A percentile compares a stretch with the other conserved stretches of the same genome.
Conservation (phyloP, 2,888 invertebrate species). For the Diaprepes abbreviatus region DNA sequence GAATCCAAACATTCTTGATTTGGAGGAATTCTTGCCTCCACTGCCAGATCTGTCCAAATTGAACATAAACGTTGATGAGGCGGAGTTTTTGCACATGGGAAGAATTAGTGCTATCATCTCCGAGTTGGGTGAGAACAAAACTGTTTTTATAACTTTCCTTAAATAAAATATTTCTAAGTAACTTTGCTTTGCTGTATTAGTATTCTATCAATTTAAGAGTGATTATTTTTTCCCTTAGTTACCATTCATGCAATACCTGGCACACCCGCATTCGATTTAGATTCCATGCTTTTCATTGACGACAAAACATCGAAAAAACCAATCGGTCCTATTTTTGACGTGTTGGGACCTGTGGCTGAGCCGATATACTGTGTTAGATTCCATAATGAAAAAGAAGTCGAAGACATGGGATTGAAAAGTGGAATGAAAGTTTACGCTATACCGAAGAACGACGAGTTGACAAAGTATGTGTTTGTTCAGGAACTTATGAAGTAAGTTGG, state of each 20-base stretch:
- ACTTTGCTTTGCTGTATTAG: too few relatives aligned
- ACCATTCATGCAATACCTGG: slow-evolving; percentile 80
- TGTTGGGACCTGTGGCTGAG: slow-evolving; percentile 87
- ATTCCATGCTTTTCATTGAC: slow-evolving; percentile 84
- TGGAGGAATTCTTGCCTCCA: slow-evolving; percentile 31
- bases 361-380: slow-evolving; percentile 89
- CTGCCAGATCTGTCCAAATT: slow-evolving; percentile 44
- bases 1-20: slow-evolving; percentile 19
- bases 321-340: slow-evolving; percentile 89
- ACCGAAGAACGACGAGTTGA: slow-evolving; percentile 78
- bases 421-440: slow-evolving; percentile 87
- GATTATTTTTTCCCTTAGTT: slow-evolving; percentile 70
- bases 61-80: slow-evolving; percentile 31
- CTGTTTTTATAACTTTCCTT: too few relatives aligned
- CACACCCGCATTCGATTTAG: slow-evolving; percentile 86
- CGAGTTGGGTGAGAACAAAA: slow-evolving; percentile 33
- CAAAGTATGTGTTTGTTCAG: slow-evolving; percentile 81
- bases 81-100: slow-evolving; percentile 47
- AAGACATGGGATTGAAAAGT: slow-evolving; percentile 74
- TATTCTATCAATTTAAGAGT: too few relatives aligned
- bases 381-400: slow-evolving; percentile 83
- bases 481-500: slow-evolving; percentile 78
- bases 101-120: slow-evolving; percentile 28
- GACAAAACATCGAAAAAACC: slow-evolving; percentile 77
- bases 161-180: too few relatives aligned